These are phyloP conservation scores for Pollenia labialis DNA, from an alignment of 2,888 invertebrate genomes.

Conservation along the genomic window DNA sequence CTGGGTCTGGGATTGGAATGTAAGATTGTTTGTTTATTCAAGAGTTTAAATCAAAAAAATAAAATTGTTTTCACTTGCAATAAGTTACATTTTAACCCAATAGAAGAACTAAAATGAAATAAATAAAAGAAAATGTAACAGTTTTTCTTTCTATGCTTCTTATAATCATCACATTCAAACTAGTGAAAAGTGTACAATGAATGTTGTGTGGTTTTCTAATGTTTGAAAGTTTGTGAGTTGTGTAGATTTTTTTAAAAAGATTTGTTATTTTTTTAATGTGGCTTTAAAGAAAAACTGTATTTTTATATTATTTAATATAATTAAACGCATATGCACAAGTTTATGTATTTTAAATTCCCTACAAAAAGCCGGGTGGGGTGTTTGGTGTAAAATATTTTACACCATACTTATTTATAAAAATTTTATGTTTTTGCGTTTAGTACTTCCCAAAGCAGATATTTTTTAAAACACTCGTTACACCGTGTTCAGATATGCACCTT, in stretches of 20 bases:
- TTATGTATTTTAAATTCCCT: too few relatives aligned
- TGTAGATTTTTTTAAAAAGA: conserved; percentile 1
- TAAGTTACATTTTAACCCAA: conserved; percentile 45
- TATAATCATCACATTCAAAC: conserved; percentile 42
- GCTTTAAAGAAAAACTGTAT: conserved; percentile 5
- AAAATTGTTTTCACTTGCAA: conserved; percentile 33
- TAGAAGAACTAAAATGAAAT: conserved; percentile 16
- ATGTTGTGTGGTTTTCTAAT: background rate
- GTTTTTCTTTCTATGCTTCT: conserved; percentile 16
- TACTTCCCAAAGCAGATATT: too few relatives aligned
- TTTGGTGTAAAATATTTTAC: too few relatives aligned
- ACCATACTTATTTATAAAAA: too few relatives aligned
- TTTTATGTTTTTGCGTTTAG: too few relatives aligned
- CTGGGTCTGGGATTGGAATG: background rate
- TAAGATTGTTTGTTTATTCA: conserved; percentile 14
- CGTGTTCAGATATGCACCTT: too few relatives aligned
- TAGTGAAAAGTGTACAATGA: background rate
- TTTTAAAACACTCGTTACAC: too few relatives aligned
- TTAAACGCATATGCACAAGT: conserved; percentile 1
- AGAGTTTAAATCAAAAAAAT: conserved; percentile 17
- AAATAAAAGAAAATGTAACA: background rate
- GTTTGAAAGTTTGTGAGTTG: background rate
- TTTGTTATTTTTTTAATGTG: conserved; percentile 22
- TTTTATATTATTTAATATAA: conserved; percentile 38
- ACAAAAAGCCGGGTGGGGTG: too few relatives aligned